A percentile compares a stretch with the other conserved stretches of the same genome.
Conservation (phyloP, 2,888 invertebrate species). For the Eilema sororculum region DNA sequence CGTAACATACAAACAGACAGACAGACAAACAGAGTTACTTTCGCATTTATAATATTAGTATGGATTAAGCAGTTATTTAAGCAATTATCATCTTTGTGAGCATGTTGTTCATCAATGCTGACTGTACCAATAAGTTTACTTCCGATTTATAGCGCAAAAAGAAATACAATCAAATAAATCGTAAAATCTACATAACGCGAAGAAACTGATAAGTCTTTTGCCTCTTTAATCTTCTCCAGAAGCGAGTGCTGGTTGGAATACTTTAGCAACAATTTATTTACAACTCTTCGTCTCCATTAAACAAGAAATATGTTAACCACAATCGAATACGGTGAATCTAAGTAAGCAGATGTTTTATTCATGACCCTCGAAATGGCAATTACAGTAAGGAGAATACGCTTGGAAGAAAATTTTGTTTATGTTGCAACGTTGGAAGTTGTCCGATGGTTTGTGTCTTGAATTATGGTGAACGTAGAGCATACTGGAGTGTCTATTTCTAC, state of each 20-base stretch:
- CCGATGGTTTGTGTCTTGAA: slow-evolving; percentile 12
- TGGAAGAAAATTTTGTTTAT: slow-evolving; percentile 40
- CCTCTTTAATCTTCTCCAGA: slow-evolving; percentile 48
- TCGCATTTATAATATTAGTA: no score
- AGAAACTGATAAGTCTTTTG: slow-evolving; percentile 40
- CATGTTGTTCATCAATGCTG: no score
- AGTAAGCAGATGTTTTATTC: slow-evolving; percentile 81
- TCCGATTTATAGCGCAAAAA: not conserved
- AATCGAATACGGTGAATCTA: slow-evolving; percentile 74
- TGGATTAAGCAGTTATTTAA: no score
- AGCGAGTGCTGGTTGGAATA: slow-evolving; percentile 44
- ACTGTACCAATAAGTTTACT: not conserved
- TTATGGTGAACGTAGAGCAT: not conserved
- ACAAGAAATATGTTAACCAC: slow-evolving; percentile 70
- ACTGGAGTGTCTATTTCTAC: not conserved
- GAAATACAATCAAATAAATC: slow-evolving; percentile 40
- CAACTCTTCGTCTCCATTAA: slow-evolving; percentile 68
- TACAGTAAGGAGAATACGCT: slow-evolving; percentile 67
- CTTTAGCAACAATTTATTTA: slow-evolving; percentile 58
- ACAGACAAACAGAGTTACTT: no score
- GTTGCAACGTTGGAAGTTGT: slow-evolving; percentile 24
- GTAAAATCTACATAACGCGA: slow-evolving; percentile 46
- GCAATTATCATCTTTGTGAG: no score
- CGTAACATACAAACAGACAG: no score
- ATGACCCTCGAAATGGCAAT: slow-evolving; percentile 75